A percentile compares a stretch with the other conserved stretches of the same genome.
Conservation (phyloP, 2,113 vertebrate genomes). For the Phaethon lepturus region DNA sequence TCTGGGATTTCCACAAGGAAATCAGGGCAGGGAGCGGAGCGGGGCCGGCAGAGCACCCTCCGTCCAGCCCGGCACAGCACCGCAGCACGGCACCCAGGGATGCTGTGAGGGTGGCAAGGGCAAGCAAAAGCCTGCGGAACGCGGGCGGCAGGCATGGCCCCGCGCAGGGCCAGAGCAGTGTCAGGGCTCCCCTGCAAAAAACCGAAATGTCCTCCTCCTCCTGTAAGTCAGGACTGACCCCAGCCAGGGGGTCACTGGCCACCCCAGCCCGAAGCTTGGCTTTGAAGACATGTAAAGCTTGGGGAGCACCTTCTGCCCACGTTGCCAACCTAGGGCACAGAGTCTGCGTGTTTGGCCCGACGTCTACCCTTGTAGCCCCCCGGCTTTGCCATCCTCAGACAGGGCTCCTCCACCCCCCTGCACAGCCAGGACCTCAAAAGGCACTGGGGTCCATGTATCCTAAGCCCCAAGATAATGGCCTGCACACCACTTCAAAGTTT, state of each 20-base stretch:
- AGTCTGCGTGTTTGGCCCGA: accelerated
- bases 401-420: background rate
- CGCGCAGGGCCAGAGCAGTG: too few relatives aligned
- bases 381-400: background rate
- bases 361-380: background rate
- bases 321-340: background rate
- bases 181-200: background rate
- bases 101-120: background rate
- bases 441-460: background rate
- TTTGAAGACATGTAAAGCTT: background rate
- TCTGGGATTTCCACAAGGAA: conserved; percentile 63
- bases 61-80: background rate
- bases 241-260: background rate
- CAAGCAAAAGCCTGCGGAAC: background rate
- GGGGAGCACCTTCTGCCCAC: background rate
- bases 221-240: background rate
- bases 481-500: background rate
- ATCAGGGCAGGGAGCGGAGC: conserved; percentile 36
- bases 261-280: background rate
- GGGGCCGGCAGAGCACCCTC: background rate
- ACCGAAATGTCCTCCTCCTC: background rate
- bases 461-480: background rate
- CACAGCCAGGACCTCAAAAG: background rate
- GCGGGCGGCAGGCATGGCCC: background rate
- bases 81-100: background rate